Conservation (phyloP, 1,140 invertebrate species). For the Grapholita molesta region DNA sequence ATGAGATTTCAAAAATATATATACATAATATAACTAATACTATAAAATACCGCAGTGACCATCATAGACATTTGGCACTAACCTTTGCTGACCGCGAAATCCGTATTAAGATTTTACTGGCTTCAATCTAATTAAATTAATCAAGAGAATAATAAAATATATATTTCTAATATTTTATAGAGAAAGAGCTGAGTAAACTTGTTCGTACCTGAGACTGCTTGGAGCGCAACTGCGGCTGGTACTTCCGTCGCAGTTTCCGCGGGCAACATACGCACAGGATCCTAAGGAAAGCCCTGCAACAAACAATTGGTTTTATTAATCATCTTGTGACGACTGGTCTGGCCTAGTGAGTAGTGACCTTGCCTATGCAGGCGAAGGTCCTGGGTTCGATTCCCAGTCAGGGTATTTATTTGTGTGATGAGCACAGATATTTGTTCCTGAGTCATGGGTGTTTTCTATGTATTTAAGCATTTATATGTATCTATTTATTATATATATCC, state of each 20-base stretch:
- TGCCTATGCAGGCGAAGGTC: no score
- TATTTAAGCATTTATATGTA: no score
- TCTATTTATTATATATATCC: no score
- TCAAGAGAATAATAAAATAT: background rate
- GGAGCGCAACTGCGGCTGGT: slow-evolving; percentile 87
- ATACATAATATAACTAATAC: background rate
- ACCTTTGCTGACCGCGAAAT: background rate
- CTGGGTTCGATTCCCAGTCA: no score
- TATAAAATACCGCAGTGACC: background rate
- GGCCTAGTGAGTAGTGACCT: no score
- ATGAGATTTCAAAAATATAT: background rate
- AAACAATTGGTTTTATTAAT: slow-evolving; percentile 32
- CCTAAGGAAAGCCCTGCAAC: slow-evolving; percentile 88
- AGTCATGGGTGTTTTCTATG: no score
- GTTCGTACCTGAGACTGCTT: slow-evolving; percentile 87
- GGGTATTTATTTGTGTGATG: no score
- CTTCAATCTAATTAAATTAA: background rate
- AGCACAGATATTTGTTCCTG: no score
- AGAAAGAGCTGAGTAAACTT: no score
- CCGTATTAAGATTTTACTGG: background rate
- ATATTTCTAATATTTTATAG: background rate
- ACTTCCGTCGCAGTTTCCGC: slow-evolving; percentile 84
- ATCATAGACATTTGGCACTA: background rate
- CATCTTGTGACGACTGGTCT: no score
- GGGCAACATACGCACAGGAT: slow-evolving; percentile 90